Evolutionary conservation across 37 sponge, comb jelly and placozoan species (phyloP), one percentile per base, ranked within the genome.

Genomic region (Dysidea cf. avara): DNA sequence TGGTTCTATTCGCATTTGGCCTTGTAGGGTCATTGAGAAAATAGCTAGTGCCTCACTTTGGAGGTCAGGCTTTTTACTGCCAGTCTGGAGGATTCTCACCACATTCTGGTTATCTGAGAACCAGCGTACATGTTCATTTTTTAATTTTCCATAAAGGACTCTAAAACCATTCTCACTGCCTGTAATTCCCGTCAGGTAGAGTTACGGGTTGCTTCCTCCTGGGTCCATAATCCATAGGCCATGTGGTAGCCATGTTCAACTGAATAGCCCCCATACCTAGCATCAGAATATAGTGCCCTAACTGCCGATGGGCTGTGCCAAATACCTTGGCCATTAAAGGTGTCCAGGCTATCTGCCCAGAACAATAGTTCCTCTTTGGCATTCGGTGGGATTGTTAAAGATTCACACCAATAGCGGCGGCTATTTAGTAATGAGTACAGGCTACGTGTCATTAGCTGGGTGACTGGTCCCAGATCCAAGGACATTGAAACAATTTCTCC

Each of bases 111-210:
- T 68, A 20, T 68, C 79, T 21, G 63, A 68, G 17, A 58, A 43
- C 70, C 61, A 69, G 7, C 29, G 18, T 9, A 79, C 79, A 14
- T 17, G 57, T 14, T 17, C 17, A 35, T 43, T 43, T 9, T 22
- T 4, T 30, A 69, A 9, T 30, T 58, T 38, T 9, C 2, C 20
- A 21, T 57, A 25, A 21, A 69, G n/a, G n/a, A n/a, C n/a, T n/a
- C n/a, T n/a, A n/a, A n/a, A n/a, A n/a, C n/a, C n/a, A n/a, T n/a
- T n/a, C 22, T 57, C 7, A 69, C 51, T 28, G 69, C 79, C 33
- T n/a, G 22, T 4, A 79, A 50, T 38, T 79, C 69, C 25, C 69
- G 48, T 60, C 69, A 79, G 31, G 79, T 79, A 37, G 61, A 69
- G 46, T 59, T 79, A 9, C 18, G 9, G 40, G 24, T 16, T n/a